phyloP scores from a whole-genome alignment of 2,113 vertebrate genomes.

The Poicephalus meyeri region DNA sequence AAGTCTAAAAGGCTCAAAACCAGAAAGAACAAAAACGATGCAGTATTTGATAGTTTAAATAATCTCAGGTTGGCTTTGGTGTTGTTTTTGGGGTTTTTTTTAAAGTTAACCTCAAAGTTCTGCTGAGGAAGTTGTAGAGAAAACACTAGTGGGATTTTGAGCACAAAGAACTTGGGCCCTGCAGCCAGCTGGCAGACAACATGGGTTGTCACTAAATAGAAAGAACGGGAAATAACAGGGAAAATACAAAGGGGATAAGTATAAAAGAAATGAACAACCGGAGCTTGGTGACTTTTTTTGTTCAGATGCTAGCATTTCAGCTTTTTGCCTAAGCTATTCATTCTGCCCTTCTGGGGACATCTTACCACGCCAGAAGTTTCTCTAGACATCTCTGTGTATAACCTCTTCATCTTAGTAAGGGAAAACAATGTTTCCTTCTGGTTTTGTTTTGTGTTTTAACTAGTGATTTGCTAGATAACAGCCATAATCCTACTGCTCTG shows the following conservation, averaged over 20 bases:
- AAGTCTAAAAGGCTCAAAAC: background rate
- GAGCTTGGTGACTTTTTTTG: background rate
- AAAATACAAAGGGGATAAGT: background rate
- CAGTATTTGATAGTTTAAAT: background rate
- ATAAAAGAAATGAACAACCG: background rate
- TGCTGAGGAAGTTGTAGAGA: background rate
- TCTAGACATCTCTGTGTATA: background rate
- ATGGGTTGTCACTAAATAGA: background rate
- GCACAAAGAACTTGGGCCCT: background rate
- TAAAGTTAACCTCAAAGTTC: background rate
- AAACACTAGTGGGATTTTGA: background rate
- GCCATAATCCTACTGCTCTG: background rate
- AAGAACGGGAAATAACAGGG: background rate
- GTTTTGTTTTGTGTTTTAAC: background rate
- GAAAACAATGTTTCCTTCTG: background rate
- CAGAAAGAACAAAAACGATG: background rate
- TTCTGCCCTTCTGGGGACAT: background rate
- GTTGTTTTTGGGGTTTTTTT: background rate
- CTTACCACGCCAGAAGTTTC: background rate
- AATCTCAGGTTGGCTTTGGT: background rate
- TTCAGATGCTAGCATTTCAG: background rate
- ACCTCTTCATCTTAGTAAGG: background rate
- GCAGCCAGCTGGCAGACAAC: background rate
- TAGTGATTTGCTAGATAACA: background rate
- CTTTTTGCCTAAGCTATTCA: background rate